A percentile compares a stretch with the other conserved stretches of the same genome.
Conservation (phyloP, 2,888 invertebrate species). For the Microctonus brassicae region DNA sequence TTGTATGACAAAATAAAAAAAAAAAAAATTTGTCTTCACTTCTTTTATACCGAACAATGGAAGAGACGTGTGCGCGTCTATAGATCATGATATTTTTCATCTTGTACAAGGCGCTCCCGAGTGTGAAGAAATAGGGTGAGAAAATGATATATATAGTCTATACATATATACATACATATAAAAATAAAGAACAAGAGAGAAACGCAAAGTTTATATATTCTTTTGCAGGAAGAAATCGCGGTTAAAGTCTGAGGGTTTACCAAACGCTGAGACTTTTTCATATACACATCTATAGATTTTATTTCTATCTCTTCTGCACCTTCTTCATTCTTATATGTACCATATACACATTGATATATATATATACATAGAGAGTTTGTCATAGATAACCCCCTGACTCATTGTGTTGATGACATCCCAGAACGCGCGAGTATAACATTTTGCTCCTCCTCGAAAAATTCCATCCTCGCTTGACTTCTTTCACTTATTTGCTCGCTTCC, state of each 20-base stretch:
- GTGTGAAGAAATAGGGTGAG: slow-evolving; percentile 1
- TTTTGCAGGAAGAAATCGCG: slow-evolving; percentile 9
- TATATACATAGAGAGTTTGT: slow-evolving; percentile 9
- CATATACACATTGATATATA: background rate
- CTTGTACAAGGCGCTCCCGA: slow-evolving; percentile 9
- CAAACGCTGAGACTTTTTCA: slow-evolving; percentile 24
- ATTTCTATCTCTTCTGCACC: slow-evolving; percentile 8
- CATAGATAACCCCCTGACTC: slow-evolving; percentile 61
- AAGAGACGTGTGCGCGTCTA: background rate
- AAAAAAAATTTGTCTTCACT: background rate
- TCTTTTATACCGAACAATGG: slow-evolving; percentile 9
- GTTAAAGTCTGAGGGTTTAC: slow-evolving; percentile 2
- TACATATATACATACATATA: background rate
- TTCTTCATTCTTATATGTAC: slow-evolving; percentile 3
- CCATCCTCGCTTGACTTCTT: slow-evolving; percentile 37
- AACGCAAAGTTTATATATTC: slow-evolving; percentile 13
- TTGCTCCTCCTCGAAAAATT: slow-evolving; percentile 37
- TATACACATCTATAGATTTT: background rate
- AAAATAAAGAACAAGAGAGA: background rate
- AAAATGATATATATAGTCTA: background rate
- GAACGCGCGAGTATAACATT: slow-evolving; percentile 28
- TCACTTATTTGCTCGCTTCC: slow-evolving; percentile 17
- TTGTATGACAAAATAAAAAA: background rate
- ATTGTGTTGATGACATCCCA: slow-evolving; percentile 62
- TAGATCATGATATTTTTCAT: slow-evolving; percentile 32